Evolutionary conservation across 2,113 vertebrate species (phyloP).

Genomic region (Carassius carassius): DNA sequence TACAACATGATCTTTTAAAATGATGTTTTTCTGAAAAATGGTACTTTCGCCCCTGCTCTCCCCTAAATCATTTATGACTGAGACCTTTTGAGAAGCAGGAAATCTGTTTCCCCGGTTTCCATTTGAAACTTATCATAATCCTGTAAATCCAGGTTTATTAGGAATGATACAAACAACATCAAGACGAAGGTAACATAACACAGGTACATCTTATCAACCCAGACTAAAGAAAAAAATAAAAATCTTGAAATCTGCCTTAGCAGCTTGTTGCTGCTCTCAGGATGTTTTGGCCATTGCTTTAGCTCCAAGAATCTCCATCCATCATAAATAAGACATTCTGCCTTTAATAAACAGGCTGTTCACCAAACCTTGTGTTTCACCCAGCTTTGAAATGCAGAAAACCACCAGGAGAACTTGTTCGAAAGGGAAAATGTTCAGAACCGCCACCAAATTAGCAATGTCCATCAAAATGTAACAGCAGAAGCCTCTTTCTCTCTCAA

Average conservation of each 20-base stretch:
- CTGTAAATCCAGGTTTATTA: too few relatives aligned
- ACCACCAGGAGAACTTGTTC: background rate
- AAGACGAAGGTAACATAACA: too few relatives aligned
- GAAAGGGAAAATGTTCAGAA: background rate
- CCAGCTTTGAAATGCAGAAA: background rate
- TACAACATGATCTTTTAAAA: too few relatives aligned
- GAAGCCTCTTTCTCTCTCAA: slow-evolving; percentile 18
- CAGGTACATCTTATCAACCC: too few relatives aligned
- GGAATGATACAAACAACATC: too few relatives aligned
- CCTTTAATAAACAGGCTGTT: background rate
- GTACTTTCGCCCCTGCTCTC: too few relatives aligned
- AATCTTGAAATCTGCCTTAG: too few relatives aligned
- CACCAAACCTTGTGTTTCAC: background rate
- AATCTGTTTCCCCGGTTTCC: background rate
- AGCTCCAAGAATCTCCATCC: background rate
- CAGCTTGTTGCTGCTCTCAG: too few relatives aligned
- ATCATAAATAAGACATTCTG: background rate
- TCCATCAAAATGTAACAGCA: background rate
- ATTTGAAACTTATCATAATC: background rate
- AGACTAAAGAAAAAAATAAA: too few relatives aligned
- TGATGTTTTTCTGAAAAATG: too few relatives aligned
- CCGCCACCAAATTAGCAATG: background rate
- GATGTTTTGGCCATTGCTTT: too few relatives aligned
- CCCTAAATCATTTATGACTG: background rate
- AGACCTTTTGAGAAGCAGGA: background rate